Evolutionary conservation across 1,140 invertebrate genomes (phyloP), one percentile per base, ranked within the genome.

Genomic region (Pogonognathellus flavescens): DNA sequence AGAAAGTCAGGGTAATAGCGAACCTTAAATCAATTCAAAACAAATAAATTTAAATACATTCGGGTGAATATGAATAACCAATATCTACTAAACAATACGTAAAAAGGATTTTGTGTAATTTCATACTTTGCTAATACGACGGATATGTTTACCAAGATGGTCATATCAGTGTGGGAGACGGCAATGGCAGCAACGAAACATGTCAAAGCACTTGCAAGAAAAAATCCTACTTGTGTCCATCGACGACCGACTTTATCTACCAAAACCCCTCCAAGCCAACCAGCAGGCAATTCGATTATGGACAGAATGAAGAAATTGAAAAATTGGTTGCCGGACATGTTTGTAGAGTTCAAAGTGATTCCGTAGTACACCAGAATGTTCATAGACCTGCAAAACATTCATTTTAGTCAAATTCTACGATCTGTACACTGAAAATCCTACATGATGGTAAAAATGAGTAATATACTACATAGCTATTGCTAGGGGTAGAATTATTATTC

Each of bases 271-370:
- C 86, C 86, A n/a, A 82, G 25, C 52, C 20, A 85, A 13, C 86
- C 91, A 22, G 91, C 91, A 2, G 93, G 93, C 11, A 94, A 89
- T 89, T 95, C 94, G 18, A 92, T 92, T 7, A 93, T 84, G 60
- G 92, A 92, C 88, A 94, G 92, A 87, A 93, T 92, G 82, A 93
- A 92, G 90, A 94, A 94, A 90, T 94, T 94, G 80, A 94, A 88
- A 89, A 94, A 95, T 20, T 94, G 93, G 90, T 94, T 94, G 62
- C 93, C 94, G 57, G 92, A 91, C 88, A 94, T 90, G 86, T 93
- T 93, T 86, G 92, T 92, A 9, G 93, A 92, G 88, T 93, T 94
- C 60, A 94, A 90, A 13, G 93, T 90, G 66, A 94, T 90, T 16
- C 92, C 92, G 84, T 93, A 92, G 89, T 94, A 94, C 62, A 92